Conservation (phyloP, 2,888 invertebrate genomes). For the Mythimna albipuncta region DNA sequence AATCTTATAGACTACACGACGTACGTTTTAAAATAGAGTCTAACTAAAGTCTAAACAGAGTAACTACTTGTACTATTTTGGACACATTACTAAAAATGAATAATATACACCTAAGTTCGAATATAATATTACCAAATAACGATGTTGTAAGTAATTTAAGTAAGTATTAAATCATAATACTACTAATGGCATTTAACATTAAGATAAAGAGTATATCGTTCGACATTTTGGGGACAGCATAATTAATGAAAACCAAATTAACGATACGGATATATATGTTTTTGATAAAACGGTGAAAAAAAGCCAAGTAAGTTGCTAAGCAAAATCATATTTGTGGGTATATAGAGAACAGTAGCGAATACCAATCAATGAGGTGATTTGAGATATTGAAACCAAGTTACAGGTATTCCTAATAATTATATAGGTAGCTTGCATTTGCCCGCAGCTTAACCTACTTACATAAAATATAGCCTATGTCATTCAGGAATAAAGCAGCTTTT, state of each 20-base stretch:
- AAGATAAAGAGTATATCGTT: conserved; percentile 1
- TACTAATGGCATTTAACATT: conserved; percentile 23
- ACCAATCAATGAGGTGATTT: too few relatives aligned
- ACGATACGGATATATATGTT: neutral
- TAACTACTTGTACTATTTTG: neutral
- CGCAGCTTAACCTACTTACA: too few relatives aligned
- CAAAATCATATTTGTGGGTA: too few relatives aligned
- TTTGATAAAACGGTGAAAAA: neutral
- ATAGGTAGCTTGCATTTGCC: too few relatives aligned
- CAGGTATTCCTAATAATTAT: too few relatives aligned
- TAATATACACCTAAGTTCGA: neutral
- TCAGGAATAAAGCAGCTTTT: too few relatives aligned
- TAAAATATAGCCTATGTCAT: too few relatives aligned
- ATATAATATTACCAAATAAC: neutral
- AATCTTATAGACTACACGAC: neutral
- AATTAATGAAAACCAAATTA: neutral
- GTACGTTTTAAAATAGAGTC: neutral
- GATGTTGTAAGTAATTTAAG: neutral
- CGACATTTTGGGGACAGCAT: neutral
- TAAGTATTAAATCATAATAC: neutral
- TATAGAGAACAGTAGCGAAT: too few relatives aligned
- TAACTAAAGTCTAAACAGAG: neutral
- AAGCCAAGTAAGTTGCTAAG: neutral
- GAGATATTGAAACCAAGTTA: too few relatives aligned
- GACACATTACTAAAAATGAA: conserved; percentile 4